Base-by-base conservation (phyloP, 2,888 invertebrate genomes). In the Leptopterna dolabrata region DNA sequence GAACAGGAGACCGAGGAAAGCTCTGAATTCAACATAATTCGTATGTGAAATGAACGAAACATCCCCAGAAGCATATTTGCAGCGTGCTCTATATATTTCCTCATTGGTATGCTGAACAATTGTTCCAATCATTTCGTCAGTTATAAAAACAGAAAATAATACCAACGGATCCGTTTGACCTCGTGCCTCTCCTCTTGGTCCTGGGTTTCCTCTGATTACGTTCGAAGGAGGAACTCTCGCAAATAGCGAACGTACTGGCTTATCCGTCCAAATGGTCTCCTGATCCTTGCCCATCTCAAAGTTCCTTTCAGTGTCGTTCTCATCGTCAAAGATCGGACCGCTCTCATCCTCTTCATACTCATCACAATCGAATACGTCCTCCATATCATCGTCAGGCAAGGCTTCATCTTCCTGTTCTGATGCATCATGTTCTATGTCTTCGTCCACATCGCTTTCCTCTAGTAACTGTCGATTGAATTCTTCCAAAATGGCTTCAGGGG, bases 91-190 rank as follows among this genome's bases (percentile, higher is more conserved):
- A 19, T 78, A 76, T 0, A 86, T 86, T 86, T 86, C 86, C n/a
- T n/a, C n/a, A n/a, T n/a, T n/a, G n/a, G 87, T 81, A 30, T 81
- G 51, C 27, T 29, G 41, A 2, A 87, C 87, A n/a, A 87, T 87
- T 29, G 41, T 30, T 24, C 63, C 47, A 29, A 87, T 73, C 82
- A 87, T 83, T 19, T 83, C 55, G 19, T 73, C 27, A 30, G 55
- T 71, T 14, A 87, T 73, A 51, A 87, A 76, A 9, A 82, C 19
- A 7, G 30, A 43, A 29, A 87, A 81, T n/a, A 86, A 76, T 11
- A 0, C 19, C 41, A 24, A 14, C 45, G 51, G 63, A 19, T 87
- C 71, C n/a, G 63, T 16, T 7, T 30, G 0, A 36, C 45, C 24
- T 70, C n/a, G 30, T 16, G 81, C 87, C 6, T 55, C 41, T 2